These are phyloP conservation scores for Champsocephalus gunnari DNA, from an alignment of 2,797 vertebrate species.

Conservation along the genomic window DNA sequence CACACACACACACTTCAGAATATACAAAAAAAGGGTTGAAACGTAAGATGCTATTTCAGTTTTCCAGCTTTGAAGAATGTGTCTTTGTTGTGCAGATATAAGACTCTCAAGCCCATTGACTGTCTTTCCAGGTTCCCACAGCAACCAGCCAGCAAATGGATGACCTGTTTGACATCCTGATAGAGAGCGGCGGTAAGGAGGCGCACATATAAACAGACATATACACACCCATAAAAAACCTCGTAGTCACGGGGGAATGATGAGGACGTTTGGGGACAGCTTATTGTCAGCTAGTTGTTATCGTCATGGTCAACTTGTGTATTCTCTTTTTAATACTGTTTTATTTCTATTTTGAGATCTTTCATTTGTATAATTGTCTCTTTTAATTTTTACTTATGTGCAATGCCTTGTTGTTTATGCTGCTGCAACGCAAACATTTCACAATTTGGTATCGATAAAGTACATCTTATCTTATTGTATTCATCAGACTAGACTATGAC, in stretches of 20 bases:
- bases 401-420: too few species aligned
- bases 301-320: too few species aligned
- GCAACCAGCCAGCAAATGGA: conserved; percentile 99
- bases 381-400: too few species aligned
- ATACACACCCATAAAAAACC: background rate
- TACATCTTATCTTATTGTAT: too few species aligned
- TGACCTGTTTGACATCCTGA: conserved; percentile 98
- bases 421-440: too few species aligned
- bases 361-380: too few species aligned
- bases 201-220: background rate
- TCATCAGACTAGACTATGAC: too few species aligned
- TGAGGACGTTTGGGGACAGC: background rate
- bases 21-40: background rate
- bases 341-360: too few species aligned
- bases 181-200: conserved; percentile 94
- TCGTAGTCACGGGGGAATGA: background rate
- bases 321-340: too few species aligned
- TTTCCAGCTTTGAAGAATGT: conserved; percentile 17
- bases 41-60: background rate
- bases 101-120: conserved; percentile 44
- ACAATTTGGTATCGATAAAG: too few species aligned
- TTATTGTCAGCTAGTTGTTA: too few species aligned
- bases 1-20: background rate
- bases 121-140: conserved; percentile 85
- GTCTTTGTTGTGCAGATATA: background rate